Base-by-base conservation (phyloP, 2,797 vertebrate genomes). In the Pogoniulus pusillus region DNA sequence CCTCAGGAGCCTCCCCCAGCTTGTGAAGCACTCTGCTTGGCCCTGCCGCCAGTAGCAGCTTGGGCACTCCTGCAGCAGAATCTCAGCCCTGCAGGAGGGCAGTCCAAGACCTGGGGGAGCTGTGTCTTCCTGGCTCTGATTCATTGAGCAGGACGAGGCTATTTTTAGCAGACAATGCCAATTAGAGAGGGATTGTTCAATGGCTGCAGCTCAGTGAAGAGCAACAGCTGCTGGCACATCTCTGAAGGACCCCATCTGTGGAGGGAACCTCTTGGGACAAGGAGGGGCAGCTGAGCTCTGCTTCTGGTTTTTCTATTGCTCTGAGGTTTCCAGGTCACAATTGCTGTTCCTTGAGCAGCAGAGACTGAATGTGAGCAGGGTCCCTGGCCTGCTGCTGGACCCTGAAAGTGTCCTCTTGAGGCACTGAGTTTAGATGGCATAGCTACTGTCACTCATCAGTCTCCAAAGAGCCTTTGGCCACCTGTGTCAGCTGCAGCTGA, bases 101-200 rank as follows among this genome's bases (percentile, higher is more conserved):
- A 92, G 34, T 32, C 37, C 58, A 71, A 37, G 69, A 78, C 62
- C 69, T 59, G 30, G 43, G 86, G 55, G 66, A 90, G 14, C 78
- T 73, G n/a, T 43, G 63, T 45, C 69, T 85, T 45, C 65, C 83
- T 91, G 83, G 83, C 85, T 86, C 47, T 9, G 22, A 34, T 82
- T 92, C 78, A 47, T 5, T n/a, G 93, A 87, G 75, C 12, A 78
- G 53, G 63, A 87, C 60, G 37, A 62, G 66, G 71, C 57, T 93
- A 93, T 92, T 95, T 93, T 93, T 92, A 94, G 84, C 86, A 81
- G 89, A 95, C 91, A 95, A 95, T 95, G 90, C 69, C 83, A 90
- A 89, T 94, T 95, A 93, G 51, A 85, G 87, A 80, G 43, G 51
- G 86, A 91, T 92, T 93, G 90, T 92, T 95, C 64, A 14, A 79